phyloP scores from a whole-genome alignment of 2,888 invertebrate genomes.

The Ormyrus thymus region DNA sequence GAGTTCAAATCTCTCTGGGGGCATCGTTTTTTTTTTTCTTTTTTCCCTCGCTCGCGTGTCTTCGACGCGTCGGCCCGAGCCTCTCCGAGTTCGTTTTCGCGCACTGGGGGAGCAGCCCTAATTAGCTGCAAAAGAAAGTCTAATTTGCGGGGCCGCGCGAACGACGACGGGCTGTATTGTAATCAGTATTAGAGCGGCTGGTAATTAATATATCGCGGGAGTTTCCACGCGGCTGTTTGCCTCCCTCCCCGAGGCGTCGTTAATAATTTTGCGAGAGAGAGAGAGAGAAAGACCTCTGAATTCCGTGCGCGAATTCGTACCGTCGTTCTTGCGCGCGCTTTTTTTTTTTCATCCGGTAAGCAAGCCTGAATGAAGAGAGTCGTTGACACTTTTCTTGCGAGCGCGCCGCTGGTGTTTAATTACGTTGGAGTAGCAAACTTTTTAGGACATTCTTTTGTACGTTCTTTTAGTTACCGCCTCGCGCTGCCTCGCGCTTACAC shows the following conservation, averaged over 20 bases:
- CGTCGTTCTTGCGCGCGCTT: too few relatives aligned
- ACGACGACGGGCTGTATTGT: slow-evolving; percentile 33
- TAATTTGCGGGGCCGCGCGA: slow-evolving; percentile 24
- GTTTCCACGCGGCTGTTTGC: neutral
- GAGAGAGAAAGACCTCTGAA: too few relatives aligned
- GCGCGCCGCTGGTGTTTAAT: neutral
- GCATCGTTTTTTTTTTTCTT: slow-evolving; percentile 69
- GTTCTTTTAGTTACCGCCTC: too few relatives aligned
- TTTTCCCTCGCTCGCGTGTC: neutral
- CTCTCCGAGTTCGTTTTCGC: neutral
- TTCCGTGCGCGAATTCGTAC: too few relatives aligned
- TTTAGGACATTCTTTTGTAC: too few relatives aligned
- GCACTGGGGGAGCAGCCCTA: slow-evolving; percentile 5
- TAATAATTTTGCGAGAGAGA: too few relatives aligned
- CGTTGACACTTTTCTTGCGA: neutral
- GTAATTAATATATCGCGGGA: slow-evolving; percentile 41
- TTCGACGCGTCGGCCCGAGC: neutral
- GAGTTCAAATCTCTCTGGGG: slow-evolving; percentile 82
- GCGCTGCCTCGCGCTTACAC: too few relatives aligned
- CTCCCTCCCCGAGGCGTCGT: neutral
- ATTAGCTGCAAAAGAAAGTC: slow-evolving; percentile 46
- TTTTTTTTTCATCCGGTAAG: too few relatives aligned
- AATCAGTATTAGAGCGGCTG: slow-evolving; percentile 39
- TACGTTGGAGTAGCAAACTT: neutral
- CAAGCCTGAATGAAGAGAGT: too few relatives aligned